Base-by-base conservation (phyloP, 2,888 invertebrate species). In the Pyrrhia umbra region DNA sequence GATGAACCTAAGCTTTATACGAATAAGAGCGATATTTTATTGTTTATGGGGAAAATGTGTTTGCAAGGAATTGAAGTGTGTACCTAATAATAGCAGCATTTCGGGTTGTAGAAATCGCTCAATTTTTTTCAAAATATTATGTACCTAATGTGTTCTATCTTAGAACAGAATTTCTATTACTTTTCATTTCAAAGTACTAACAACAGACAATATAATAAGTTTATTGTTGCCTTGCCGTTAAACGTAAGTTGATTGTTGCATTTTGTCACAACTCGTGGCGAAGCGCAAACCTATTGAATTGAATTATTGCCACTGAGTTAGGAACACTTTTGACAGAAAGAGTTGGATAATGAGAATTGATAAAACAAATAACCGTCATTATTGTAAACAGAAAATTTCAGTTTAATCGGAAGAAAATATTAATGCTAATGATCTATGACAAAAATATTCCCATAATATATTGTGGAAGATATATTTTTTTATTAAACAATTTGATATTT, bases 41-140 rank as follows among this genome's bases (percentile, higher is more conserved):
- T 69, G 51, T 34, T 58, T 58, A 43, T 2, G 16, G n/a, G 9
- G 15, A 21, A 34, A 37, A 55, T 58, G 68, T 58, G 15, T 63
- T 82, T 75, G 78, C 62, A 64, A 54, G 62, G 56, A 59, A 34
- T 57, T 61, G n/a, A n/a, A n/a, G n/a, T 72, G 85, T 87, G 87
- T 88, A 88, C 85, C 82, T 83, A 83, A 84, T 83, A 83, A 78
- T 80, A 77, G 74, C 67, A 57, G 61, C 51, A 75, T 82, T 79
- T 79, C 86, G 85, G 79, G 77, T 76, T 76, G 80, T 68, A 74
- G 68, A 64, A n/a, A n/a, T n/a, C n/a, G n/a, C n/a, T n/a, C n/a
- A n/a, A n/a, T n/a, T n/a, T n/a, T n/a, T n/a, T n/a, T n/a, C n/a
- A n/a, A n/a, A n/a, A n/a, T n/a, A n/a, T n/a, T n/a, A n/a, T n/a